Percentiles rank a stretch among this genome's conserved stretches.
These are phyloP conservation scores for Sus scrofa DNA, from an alignment of 2,113 vertebrate species.

Conservation along the genomic window DNA sequence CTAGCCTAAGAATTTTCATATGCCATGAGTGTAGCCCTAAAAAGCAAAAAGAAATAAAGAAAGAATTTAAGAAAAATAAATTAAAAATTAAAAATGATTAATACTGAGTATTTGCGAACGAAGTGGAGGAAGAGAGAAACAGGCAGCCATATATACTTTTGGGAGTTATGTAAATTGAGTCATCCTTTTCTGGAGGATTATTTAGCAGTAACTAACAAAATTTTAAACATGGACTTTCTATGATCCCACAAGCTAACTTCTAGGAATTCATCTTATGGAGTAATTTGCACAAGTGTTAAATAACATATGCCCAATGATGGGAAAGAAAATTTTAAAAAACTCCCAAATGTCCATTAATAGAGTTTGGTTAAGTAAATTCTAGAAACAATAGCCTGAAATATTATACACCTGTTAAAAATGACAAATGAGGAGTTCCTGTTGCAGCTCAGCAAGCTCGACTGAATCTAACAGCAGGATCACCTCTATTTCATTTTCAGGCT, in stretches of 20 bases:
- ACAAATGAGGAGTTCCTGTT: too few species aligned
- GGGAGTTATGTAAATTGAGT: neutral
- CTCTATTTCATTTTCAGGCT: neutral
- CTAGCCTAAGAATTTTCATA: too few species aligned
- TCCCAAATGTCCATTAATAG: neutral
- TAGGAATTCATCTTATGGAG: neutral
- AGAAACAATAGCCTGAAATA: neutral
- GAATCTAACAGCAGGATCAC: neutral
- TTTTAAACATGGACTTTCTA: neutral
- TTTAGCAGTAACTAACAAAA: neutral
- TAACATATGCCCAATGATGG: neutral
- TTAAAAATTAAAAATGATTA: too few species aligned
- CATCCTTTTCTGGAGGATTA: neutral
- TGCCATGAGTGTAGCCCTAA: too few species aligned
- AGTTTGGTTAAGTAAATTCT: neutral
- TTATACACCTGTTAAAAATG: neutral
- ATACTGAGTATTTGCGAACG: neutral
- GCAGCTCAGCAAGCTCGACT: too few species aligned
- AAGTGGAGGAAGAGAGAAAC: neutral
- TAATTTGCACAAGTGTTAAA: neutral
- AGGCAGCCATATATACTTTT: neutral
- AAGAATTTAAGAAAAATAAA: too few species aligned
- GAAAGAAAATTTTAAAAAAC: constrained; percentile 43
- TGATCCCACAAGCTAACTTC: neutral
- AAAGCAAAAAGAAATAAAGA: too few species aligned